Conservation (phyloP, 2,797 vertebrate genomes). For the Lemur catta region DNA sequence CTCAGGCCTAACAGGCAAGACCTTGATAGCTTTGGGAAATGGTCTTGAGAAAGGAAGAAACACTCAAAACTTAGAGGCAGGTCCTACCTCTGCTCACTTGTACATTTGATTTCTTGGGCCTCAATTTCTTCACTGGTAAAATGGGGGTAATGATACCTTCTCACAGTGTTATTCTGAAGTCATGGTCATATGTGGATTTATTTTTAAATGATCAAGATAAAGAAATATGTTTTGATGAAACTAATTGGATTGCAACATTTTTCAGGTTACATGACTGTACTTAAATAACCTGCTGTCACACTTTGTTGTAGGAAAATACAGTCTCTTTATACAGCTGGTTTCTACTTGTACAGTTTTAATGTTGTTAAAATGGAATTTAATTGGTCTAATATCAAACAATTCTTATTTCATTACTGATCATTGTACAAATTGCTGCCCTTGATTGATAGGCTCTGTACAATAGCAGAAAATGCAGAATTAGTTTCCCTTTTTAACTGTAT, state of each 20-base stretch:
- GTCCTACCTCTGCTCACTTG: background rate
- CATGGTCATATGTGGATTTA: background rate
- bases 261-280: constrained; percentile 35
- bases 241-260: constrained; percentile 26
- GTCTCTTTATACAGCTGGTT: constrained; percentile 30
- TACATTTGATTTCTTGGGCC: background rate
- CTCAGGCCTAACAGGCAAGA: background rate
- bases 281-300: constrained; percentile 46
- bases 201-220: constrained; percentile 33
- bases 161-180: constrained; percentile 32
- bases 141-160: background rate
- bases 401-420: constrained; percentile 44
- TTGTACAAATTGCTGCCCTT: constrained; percentile 16
- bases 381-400: constrained; percentile 27
- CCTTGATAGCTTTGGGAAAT: background rate
- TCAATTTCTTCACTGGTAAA: constrained; percentile 6
- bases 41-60: background rate
- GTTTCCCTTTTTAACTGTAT: background rate
- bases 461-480: background rate
- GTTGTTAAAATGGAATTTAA: constrained; percentile 36
- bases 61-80: background rate
- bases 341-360: constrained; percentile 45
- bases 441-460: background rate
- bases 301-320: constrained; percentile 38
- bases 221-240: constrained; percentile 50